Evolutionary conservation across 2,888 invertebrate genomes (phyloP), one percentile per base, ranked within the genome.

Genomic region (Lycophotia porphyrea): DNA sequence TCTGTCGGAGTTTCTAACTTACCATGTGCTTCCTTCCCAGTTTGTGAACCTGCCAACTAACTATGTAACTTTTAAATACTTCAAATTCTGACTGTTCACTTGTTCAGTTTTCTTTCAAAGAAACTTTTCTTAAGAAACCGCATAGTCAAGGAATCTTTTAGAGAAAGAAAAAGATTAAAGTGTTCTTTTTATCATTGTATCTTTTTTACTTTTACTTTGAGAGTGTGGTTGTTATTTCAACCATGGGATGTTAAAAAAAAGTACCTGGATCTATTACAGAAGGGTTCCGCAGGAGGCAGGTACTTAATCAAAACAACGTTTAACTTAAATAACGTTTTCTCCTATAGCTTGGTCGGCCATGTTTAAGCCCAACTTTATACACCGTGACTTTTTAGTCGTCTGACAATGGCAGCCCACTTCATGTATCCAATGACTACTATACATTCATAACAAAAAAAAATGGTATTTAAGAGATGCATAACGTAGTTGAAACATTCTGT

Each of bases 11-110:
- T 81, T 81, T 77, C 74, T 44, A 74, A 74, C 77, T 64, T 52
- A 27, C 27, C 34, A 44, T 61, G 27, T 44, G 47, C 44, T 58
- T n/a, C 27, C 36, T 63, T 8, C 52, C 44, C 61, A 63, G 73
- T 81, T 81, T 47, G 44, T 74, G 39, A 63, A 44, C 39, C 36
- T n/a, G 44, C 24, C 36, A 15, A 52, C 71, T 42, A 71, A 71
- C 74, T 34, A 47, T 47, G 61, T 55, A 39, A 81, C 52, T 63
- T 80, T 61, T 44, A 80, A 80, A 73, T 76, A 80, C 74, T 73
- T 76, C 31, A 73, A 61, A 63, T 74, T 81, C 74, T 60, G 63
- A 44, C n/a, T 49, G 9, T 44, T 52, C 34, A n/a, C 64, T 15
- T 44, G n/a, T 60, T 42, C 24, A 31, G 31, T 74, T 77, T 44